Conservation (phyloP, 2,888 invertebrate genomes). For the Allygus modestus region DNA sequence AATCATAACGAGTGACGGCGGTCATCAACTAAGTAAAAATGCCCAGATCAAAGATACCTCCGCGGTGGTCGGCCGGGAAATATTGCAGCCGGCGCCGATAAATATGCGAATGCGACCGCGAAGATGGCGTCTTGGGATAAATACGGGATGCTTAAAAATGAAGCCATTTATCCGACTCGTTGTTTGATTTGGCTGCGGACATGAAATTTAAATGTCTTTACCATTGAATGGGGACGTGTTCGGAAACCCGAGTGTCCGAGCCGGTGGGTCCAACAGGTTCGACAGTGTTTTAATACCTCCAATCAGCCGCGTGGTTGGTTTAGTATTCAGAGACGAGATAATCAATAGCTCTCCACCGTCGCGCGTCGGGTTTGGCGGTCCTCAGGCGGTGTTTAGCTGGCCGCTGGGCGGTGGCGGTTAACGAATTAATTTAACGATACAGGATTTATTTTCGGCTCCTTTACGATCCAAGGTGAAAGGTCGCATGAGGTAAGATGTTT, state of each 20-base stretch:
- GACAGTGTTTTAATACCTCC: constrained; percentile 45
- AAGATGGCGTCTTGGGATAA: not conserved
- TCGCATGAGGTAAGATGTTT: not conserved
- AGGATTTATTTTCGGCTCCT: constrained; percentile 2
- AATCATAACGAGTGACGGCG: not conserved
- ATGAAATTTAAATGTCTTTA: constrained; percentile 59
- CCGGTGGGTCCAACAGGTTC: constrained; percentile 13
- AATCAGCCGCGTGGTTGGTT: constrained; percentile 44
- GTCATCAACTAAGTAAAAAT: not conserved
- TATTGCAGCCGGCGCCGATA: not conserved
- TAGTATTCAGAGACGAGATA: constrained; percentile 32
- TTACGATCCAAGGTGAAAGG: constrained; percentile 10
- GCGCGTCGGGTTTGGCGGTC: too few species aligned
- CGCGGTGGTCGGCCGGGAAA: constrained; percentile 16
- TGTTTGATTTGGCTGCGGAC: constrained; percentile 57
- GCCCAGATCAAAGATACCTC: constrained; percentile 24
- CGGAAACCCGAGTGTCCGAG: constrained; percentile 25
- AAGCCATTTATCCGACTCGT: constrained; percentile 54
- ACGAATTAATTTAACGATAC: constrained; percentile 35
- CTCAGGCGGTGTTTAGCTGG: not conserved
- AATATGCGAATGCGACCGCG: constrained; percentile 1
- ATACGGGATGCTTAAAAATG: constrained; percentile 38
- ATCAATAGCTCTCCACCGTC: constrained; percentile 43
- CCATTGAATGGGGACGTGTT: constrained; percentile 56
- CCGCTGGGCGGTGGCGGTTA: not conserved